Conservation (phyloP, 2,888 invertebrate species). For the Nasonia oneida region DNA sequence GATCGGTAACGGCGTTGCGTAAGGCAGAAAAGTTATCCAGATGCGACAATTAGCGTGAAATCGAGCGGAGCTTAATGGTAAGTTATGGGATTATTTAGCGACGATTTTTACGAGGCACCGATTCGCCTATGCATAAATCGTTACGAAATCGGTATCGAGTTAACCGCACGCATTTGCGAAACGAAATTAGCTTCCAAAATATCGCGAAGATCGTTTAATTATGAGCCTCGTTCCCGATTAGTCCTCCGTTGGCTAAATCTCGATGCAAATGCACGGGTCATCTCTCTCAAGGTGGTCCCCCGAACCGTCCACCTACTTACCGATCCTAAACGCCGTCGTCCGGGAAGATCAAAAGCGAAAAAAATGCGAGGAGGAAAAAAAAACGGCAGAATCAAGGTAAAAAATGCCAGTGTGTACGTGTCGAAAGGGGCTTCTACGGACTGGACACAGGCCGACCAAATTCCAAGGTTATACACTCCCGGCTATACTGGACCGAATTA, state of each 20-base stretch:
- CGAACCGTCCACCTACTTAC: not conserved
- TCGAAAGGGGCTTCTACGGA: not conserved
- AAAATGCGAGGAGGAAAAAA: not conserved
- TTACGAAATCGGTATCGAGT: too few species aligned
- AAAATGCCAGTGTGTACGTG: not conserved
- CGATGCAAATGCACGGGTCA: not conserved
- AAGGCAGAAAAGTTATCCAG: not conserved
- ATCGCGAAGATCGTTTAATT: not conserved
- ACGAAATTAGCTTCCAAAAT: not conserved
- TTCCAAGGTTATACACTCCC: slow-evolving; percentile 10
- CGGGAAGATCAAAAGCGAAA: not conserved
- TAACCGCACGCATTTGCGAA: too few species aligned
- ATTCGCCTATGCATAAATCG: too few species aligned
- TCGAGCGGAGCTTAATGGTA: not conserved
- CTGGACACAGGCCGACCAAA: not conserved
- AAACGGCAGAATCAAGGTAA: not conserved
- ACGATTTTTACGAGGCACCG: too few species aligned
- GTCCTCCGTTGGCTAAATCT: not conserved
- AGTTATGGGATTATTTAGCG: too few species aligned
- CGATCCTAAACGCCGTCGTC: not conserved
- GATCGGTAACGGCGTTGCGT: not conserved
- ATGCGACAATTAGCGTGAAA: not conserved
- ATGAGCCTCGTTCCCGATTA: not conserved
- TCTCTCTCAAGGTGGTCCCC: not conserved
- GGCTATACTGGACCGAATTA: slow-evolving; percentile 30